These are phyloP conservation scores for Dysidea cf. avara DNA, from an alignment of 37 sponge, comb jelly and placozoan genomes.

Conservation along the genomic window DNA sequence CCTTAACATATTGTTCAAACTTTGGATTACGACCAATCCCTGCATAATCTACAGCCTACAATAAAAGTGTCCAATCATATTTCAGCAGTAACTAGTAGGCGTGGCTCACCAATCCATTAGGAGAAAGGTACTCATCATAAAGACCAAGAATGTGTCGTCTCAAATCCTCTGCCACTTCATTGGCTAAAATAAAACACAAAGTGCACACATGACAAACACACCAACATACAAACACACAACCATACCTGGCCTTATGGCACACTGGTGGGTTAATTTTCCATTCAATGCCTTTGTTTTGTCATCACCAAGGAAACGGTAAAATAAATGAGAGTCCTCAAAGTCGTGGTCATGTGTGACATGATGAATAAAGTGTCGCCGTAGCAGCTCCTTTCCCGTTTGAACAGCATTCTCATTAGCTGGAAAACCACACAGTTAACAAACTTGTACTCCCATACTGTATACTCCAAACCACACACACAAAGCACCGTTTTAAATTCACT, in stretches of 20 bases:
- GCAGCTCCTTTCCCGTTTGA: constrained; percentile 61
- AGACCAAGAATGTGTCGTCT: constrained; percentile 74
- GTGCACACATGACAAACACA: background rate
- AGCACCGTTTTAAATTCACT: too few species aligned
- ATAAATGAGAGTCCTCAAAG: constrained; percentile 77
- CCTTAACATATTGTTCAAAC: constrained; percentile 82
- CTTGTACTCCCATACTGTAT: too few species aligned
- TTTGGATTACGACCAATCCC: constrained; percentile 83
- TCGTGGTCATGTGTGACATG: constrained; percentile 90
- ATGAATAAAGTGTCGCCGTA: constrained; percentile 70
- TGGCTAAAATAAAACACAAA: constrained; percentile 40
- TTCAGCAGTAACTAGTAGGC: background rate
- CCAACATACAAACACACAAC: background rate
- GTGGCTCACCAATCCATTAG: constrained; percentile 69
- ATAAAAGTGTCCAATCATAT: background rate
- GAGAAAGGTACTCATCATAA: constrained; percentile 67
- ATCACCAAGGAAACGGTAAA: constrained; percentile 85
- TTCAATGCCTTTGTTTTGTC: constrained; percentile 67
- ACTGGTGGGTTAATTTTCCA: constrained; percentile 58
- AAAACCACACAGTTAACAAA: too few species aligned
- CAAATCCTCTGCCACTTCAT: constrained; percentile 75
- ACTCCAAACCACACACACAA: too few species aligned
- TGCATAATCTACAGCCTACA: constrained; percentile 79
- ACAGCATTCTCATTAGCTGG: constrained; percentile 73
- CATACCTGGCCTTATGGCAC: constrained; percentile 75